phyloP scores from a whole-genome alignment of 1,140 invertebrate species.

The Drosophila nasuta region DNA sequence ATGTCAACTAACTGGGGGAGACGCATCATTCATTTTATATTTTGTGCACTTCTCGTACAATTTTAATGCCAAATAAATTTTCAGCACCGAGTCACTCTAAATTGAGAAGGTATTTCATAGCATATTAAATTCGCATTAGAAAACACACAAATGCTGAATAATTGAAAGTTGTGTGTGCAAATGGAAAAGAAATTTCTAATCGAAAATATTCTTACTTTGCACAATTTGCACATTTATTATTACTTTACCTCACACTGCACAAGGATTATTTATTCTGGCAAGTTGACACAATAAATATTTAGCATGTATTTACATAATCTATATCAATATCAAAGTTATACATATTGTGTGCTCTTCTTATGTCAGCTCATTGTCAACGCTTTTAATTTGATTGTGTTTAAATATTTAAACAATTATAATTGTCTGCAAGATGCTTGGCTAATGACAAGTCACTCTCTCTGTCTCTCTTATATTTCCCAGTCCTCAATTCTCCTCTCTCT shows the following conservation, averaged over 20 bases:
- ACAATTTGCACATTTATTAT: too few relatives aligned
- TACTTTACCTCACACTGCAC: too few relatives aligned
- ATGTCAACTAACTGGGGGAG: slow-evolving; percentile 5
- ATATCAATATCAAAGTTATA: background rate
- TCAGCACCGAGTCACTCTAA: background rate
- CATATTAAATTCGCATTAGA: background rate
- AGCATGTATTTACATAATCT: background rate
- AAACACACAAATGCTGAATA: too few relatives aligned
- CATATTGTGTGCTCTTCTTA: slow-evolving; percentile 4
- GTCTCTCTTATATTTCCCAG: slow-evolving; percentile 25
- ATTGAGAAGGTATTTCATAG: background rate
- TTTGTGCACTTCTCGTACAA: background rate
- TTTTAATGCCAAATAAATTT: background rate
- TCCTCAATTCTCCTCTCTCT: background rate
- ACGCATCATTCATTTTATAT: background rate
- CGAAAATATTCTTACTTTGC: too few relatives aligned
- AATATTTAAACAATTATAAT: slow-evolving; percentile 75
- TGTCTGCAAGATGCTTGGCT: slow-evolving; percentile 44
- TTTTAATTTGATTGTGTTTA: slow-evolving; percentile 50
- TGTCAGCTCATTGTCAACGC: slow-evolving; percentile 26
- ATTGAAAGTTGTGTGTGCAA: too few relatives aligned
- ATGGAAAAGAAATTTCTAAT: too few relatives aligned
- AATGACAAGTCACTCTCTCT: slow-evolving; percentile 44
- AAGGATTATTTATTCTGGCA: background rate
- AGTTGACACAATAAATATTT: background rate